Conservation (phyloP, 2,113 vertebrate genomes). For the Anoplopoma fimbria region DNA sequence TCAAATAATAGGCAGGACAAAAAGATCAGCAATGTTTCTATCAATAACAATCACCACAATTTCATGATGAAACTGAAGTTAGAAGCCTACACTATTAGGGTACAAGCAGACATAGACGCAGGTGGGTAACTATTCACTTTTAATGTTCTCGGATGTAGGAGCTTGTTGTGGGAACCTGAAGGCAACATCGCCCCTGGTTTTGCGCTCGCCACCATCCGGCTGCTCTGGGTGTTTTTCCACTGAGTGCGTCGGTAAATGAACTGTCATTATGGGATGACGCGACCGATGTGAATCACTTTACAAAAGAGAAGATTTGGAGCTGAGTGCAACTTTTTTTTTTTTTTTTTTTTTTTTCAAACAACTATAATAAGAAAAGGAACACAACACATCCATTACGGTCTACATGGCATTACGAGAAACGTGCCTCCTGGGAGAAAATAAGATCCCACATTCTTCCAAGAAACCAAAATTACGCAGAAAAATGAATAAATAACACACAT, state of each 20-base stretch:
- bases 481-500: not conserved
- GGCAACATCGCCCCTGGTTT: constrained; percentile 16
- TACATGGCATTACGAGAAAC: not conserved
- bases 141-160: rapidly evolving
- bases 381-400: not conserved
- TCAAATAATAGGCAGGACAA: not conserved
- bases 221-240: not conserved
- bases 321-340: constrained; percentile 13
- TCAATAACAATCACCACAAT: not conserved
- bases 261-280: not conserved
- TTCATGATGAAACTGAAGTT: not conserved
- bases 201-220: constrained; percentile 40
- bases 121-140: rapidly evolving
- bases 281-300: not conserved
- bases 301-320: not conserved
- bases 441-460: not conserved
- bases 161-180: not conserved
- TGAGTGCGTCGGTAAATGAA: not conserved
- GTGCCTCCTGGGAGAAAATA: not conserved
- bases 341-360: not conserved
- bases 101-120: not conserved
- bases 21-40: not conserved
- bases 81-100: not conserved
- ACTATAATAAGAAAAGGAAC: not conserved
- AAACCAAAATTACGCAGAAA: not conserved